Evolutionary conservation across 1,140 invertebrate genomes (phyloP).

Genomic region (Trinorchestia longiramus): DNA sequence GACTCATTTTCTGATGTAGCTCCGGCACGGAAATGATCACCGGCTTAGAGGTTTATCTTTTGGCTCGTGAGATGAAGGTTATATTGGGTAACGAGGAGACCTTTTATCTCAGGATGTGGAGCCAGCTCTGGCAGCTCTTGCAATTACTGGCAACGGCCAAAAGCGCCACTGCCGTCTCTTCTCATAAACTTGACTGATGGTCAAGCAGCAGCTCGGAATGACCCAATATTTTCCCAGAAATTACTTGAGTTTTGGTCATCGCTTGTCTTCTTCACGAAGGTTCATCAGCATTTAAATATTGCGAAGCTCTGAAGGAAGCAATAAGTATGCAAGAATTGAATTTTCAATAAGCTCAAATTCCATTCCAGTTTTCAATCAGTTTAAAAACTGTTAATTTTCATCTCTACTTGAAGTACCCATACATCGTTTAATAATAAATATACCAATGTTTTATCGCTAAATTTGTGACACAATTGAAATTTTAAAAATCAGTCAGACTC

Average conservation of each 20-base stretch:
- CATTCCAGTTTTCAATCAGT: not conserved
- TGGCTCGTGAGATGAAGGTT: not conserved
- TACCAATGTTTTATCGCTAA: too few species aligned
- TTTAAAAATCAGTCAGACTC: too few species aligned
- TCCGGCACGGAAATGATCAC: not conserved
- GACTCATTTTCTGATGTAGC: not conserved
- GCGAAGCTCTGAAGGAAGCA: not conserved
- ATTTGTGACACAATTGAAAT: too few species aligned
- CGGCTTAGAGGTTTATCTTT: not conserved
- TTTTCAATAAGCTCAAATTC: not conserved
- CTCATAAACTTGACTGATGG: not conserved
- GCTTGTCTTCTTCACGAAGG: not conserved
- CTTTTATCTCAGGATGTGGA: not conserved
- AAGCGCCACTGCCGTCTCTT: not conserved
- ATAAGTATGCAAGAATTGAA: not conserved
- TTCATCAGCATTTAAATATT: not conserved
- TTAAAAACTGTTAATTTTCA: too few species aligned
- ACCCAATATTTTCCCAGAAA: not conserved
- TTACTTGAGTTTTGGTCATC: not conserved
- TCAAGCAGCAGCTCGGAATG: not conserved
- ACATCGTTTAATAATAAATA: too few species aligned
- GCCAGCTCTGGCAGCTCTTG: not conserved
- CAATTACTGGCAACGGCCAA: slow-evolving; percentile 6
- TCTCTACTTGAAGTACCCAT: too few species aligned
- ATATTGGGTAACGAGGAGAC: not conserved